Conservation (phyloP, 2,113 vertebrate genomes). For the Sula dactylatra region DNA sequence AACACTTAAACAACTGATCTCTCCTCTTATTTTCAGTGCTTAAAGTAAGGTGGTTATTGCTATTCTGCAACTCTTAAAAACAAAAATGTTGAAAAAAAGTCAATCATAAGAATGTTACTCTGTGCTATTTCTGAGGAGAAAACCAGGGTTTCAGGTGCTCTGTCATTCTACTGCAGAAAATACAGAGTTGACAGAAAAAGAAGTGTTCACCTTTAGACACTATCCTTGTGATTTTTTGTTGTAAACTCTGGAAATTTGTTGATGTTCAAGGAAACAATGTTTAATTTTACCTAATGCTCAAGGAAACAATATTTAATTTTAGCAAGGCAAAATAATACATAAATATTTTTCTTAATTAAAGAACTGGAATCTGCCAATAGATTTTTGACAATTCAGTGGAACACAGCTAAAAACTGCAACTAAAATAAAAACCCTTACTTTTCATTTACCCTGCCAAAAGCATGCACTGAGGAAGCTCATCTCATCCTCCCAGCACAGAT, state of each 20-base stretch:
- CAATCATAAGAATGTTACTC: not conserved
- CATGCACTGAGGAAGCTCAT: not conserved
- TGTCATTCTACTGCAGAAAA: not conserved
- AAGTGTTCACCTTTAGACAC: not conserved
- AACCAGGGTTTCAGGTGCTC: not conserved
- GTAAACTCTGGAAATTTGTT: not conserved
- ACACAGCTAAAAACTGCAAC: not conserved
- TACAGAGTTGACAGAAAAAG: not conserved
- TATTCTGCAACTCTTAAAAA: slow-evolving; percentile 2
- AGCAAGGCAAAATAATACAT: not conserved
- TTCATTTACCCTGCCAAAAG: not conserved
- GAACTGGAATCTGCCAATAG: not conserved
- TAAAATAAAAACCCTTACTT: not conserved
- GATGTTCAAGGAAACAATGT: not conserved
- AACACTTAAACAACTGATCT: not conserved
- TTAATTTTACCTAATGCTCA: not conserved
- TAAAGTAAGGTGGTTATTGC: slow-evolving; percentile 45
- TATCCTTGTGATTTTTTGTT: not conserved
- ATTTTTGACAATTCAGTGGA: not conserved
- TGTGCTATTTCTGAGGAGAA: slow-evolving; percentile 13
- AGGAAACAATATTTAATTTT: not conserved
- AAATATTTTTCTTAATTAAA: not conserved
- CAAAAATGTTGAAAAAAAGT: not conserved
- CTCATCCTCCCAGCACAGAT: not conserved
- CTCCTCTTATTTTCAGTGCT: slow-evolving; percentile 27